Conservation (phyloP, 2,888 invertebrate genomes). For the Polydrusus pterygomalis region DNA sequence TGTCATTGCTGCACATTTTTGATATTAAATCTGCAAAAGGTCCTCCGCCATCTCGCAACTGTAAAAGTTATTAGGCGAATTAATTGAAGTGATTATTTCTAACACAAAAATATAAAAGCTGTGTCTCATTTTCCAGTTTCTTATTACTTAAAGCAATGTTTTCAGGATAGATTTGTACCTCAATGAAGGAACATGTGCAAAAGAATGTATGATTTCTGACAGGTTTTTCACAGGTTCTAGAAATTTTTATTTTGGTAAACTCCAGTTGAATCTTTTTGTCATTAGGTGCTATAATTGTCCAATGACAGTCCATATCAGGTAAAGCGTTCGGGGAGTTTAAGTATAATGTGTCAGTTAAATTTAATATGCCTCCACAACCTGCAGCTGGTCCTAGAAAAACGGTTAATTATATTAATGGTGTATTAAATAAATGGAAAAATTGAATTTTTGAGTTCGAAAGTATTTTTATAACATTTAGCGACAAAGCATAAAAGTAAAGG, state of each 20-base stretch:
- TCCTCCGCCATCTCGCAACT: slow-evolving; percentile 83
- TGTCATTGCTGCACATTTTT: slow-evolving; percentile 76
- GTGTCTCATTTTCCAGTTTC: no score
- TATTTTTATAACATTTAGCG: no score
- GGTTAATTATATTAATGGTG: neutral
- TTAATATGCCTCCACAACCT: slow-evolving; percentile 83
- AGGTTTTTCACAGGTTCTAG: slow-evolving; percentile 71
- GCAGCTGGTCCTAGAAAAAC: slow-evolving; percentile 69
- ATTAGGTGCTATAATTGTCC: slow-evolving; percentile 78
- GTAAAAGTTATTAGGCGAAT: neutral
- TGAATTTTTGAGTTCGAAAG: no score
- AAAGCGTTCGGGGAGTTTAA: slow-evolving; percentile 70
- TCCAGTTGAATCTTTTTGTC: slow-evolving; percentile 79
- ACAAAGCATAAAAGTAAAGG: no score
- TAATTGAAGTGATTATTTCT: neutral
- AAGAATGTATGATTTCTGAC: slow-evolving; percentile 65
- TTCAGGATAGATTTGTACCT: slow-evolving; percentile 76
- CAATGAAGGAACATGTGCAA: slow-evolving; percentile 84
- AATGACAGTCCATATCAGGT: slow-evolving; percentile 83
- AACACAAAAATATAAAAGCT: no score
- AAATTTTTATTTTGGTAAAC: slow-evolving; percentile 75
- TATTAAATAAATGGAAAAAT: no score
- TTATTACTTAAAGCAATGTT: no score
- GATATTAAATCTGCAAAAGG: slow-evolving; percentile 79
- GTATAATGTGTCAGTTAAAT: slow-evolving; percentile 70